Base-by-base conservation (phyloP, 2,113 vertebrate species). In the Callocephalon fimbriatum region DNA sequence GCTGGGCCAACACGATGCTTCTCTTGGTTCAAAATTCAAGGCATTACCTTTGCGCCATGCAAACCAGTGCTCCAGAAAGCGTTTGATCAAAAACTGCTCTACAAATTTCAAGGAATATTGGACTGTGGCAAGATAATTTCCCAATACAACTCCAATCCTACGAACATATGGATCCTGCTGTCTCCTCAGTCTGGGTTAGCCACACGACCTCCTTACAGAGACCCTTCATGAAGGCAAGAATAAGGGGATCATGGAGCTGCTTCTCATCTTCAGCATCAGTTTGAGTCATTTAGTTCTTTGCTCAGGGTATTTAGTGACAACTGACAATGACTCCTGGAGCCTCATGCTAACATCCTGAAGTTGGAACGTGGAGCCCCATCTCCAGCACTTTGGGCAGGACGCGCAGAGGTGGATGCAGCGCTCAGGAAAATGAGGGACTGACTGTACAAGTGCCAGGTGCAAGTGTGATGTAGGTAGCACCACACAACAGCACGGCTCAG, bases 381-480 rank as follows among this genome's bases (percentile, higher is more conserved):
- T 93, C 42, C 45, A 77, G 67, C 63, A 76, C 38, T 91, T 11
- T 74, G 75, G 79, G 63, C n/a, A 93, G 65, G 68, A 81, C 0
- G 4, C 65, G 70, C 58, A 92, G 65, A 86, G 66, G 68, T 75
- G 71, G 86, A 86, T 93, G 83, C 70, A 75, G 65, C 3, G 42
- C 83, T 91, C 68, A 65, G 38, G 79, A 92, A 81, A 84, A 81
- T 6, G 92, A 94, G 91, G 83, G 88, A 50, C 93, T 89, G 88
- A 68, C 90, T 95, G 79, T 81, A 63, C n/a, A 70, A 62, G 50
- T 84, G 92, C 96, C 95, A 94, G 80, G 88, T 94, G 92, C 72
- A 75, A 91, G 84, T 1, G 37, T 71, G 95, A 87, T 87, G 97
- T 93, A 96, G 97, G 96, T 91, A 97, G 95, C 96, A 93, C 84